These are phyloP conservation scores for Girardinus metallicus DNA, from an alignment of 2,797 vertebrate genomes.

Conservation along the genomic window DNA sequence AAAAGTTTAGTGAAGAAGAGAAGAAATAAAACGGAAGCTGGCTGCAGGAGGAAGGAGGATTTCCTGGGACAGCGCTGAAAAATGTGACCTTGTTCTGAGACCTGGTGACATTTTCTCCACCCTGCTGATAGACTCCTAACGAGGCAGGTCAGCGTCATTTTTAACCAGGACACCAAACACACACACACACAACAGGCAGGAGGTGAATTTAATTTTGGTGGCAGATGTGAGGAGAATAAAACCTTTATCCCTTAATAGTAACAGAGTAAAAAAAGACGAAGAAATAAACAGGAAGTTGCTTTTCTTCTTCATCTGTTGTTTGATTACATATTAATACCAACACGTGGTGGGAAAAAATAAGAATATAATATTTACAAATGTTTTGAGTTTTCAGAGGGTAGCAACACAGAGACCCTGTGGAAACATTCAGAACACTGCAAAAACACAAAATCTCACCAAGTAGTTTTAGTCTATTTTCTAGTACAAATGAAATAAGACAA, in stretches of 20 bases:
- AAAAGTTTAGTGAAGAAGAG: background rate
- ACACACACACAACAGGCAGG: background rate
- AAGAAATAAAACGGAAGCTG: background rate
- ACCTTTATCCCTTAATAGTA: background rate
- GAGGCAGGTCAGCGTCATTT: slow-evolving; percentile 68
- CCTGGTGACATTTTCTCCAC: slow-evolving; percentile 74
- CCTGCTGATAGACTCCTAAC: slow-evolving; percentile 68
- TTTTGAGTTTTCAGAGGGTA: background rate
- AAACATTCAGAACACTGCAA: background rate
- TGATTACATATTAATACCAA: background rate
- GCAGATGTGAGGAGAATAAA: background rate
- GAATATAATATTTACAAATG: background rate
- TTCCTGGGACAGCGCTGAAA: slow-evolving; percentile 60
- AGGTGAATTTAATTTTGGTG: background rate
- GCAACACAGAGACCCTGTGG: too few species aligned
- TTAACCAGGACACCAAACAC: slow-evolving; percentile 51
- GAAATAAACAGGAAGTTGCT: background rate
- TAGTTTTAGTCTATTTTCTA: too few species aligned
- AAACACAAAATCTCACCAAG: too few species aligned
- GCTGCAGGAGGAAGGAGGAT: slow-evolving; percentile 14
- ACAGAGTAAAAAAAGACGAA: background rate
- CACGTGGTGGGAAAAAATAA: background rate
- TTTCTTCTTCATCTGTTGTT: background rate
- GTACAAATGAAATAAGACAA: too few species aligned
- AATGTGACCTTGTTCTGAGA: slow-evolving; percentile 73